Evolutionary conservation across 2,888 invertebrate genomes (phyloP), one percentile per base, ranked within the genome.

Genomic region (Allacma fusca): DNA sequence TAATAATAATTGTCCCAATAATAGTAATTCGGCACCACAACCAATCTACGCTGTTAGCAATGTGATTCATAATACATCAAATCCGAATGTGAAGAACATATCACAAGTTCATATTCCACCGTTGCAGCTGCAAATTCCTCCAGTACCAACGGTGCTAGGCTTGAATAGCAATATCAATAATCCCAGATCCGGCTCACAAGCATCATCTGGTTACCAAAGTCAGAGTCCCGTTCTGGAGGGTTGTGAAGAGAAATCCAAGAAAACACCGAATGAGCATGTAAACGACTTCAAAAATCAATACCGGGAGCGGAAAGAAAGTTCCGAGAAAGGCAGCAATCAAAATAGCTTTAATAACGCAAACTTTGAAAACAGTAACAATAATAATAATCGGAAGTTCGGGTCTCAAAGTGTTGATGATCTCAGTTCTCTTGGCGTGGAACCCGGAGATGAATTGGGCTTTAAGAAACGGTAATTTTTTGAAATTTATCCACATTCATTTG

Each of bases 381-480:
- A 78, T 40, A 72, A 26, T 65, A 19, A 76, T 34, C 73, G 84
- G 28, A 83, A 84, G 73, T 74, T 72, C 21, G 82, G 82, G 0
- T 81, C 81, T n/a, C 83, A 83, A 69, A 83, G 83, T 79, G 84
- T 83, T 2, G 84, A 83, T 80, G 83, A 83, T 79, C 76, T 84
- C 70, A 82, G 82, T 68, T 82, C 81, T 19, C 69, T 82, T 1
- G 84, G 83, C 65, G 78, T 81, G n/a, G 83, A 83, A 19, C 78
- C 77, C 12, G 64, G 62, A 12, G 80, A 79, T 1, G 81, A 81
- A 23, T 64, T 70, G 23, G 77, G 59, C 2, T 82, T 80, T 57
- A 80, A 80, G 34, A 78, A 79, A 70, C 78, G 83, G 83, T 83
- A 78, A 64, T 43, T 69, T 57, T 67, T 43, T 40, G 26, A 24